A percentile compares a stretch with the other conserved stretches of the same genome.
Evolutionary conservation across 2,888 invertebrate species (phyloP).

Genomic region (Celastrina argiolus): DNA sequence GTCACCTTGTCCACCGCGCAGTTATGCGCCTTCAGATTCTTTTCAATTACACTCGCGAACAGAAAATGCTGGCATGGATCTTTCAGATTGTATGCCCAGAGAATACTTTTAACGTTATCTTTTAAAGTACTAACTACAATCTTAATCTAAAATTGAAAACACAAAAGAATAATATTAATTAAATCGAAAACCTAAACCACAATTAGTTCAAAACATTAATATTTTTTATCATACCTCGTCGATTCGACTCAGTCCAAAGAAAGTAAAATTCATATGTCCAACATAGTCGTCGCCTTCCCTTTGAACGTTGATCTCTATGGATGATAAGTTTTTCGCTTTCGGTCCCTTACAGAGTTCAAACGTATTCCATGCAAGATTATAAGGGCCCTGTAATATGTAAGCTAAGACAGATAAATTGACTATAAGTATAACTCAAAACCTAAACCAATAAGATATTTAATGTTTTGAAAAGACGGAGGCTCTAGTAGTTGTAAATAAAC

Average conservation of each 20-base stretch:
- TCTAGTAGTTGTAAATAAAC: too few species aligned
- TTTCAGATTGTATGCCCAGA: conserved; percentile 26
- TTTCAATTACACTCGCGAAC: conserved; percentile 18
- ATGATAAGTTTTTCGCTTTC: conserved; percentile 4
- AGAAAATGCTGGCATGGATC: conserved; percentile 24
- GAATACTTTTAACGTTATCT: conserved; percentile 20
- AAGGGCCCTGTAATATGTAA: neutral
- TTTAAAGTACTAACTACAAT: conserved; percentile 8
- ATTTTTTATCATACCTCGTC: conserved; percentile 22
- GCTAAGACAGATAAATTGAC: too few species aligned
- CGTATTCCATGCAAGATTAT: neutral
- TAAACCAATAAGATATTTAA: too few species aligned
- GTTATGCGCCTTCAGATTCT: conserved; percentile 9
- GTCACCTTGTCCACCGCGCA: conserved; percentile 25
- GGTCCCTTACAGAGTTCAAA: neutral
- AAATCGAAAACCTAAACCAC: too few species aligned
- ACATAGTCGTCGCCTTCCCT: conserved; percentile 1
- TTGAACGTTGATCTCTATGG: neutral
- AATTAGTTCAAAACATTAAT: too few species aligned
- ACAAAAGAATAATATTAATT: too few species aligned
- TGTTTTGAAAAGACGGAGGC: too few species aligned
- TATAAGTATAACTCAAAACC: too few species aligned
- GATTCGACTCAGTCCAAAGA: conserved; percentile 7
- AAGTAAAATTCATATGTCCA: conserved; percentile 8
- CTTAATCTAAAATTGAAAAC: neutral